Conservation (phyloP, 1,140 invertebrate genomes). For the Halesus radiatus region DNA sequence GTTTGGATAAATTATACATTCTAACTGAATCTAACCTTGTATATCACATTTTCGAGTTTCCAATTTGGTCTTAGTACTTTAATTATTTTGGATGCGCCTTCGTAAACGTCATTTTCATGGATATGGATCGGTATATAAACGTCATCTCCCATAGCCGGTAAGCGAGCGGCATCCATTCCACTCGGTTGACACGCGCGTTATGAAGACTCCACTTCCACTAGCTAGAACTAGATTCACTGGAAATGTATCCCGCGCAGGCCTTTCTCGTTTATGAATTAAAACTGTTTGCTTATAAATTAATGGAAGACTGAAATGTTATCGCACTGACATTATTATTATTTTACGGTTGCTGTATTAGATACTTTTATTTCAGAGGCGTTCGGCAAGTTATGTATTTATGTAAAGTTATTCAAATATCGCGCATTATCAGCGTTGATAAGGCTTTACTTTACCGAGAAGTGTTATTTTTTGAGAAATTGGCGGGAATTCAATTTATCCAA, state of each 20-base stretch:
- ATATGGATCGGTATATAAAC: conserved; percentile 64
- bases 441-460: background rate
- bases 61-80: conserved; percentile 71
- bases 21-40: conserved; percentile 66
- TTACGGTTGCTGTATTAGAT: too few species aligned
- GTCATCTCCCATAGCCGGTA: conserved; percentile 26
- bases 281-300: too few species aligned
- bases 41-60: conserved; percentile 67
- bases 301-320: too few species aligned
- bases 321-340: too few species aligned
- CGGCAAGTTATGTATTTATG: too few species aligned
- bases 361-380: too few species aligned
- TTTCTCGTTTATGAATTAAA: too few species aligned
- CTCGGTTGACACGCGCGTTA: conserved; percentile 26
- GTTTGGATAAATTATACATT: too few species aligned
- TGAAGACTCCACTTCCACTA: background rate
- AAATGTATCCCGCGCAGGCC: too few species aligned
- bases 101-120: conserved; percentile 69
- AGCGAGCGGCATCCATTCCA: conserved; percentile 32
- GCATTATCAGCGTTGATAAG: conserved; percentile 5
- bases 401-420: too few species aligned
- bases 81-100: conserved; percentile 70
- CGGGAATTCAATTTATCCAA: too few species aligned
- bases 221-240: too few species aligned
- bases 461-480: background rate